Evolutionary conservation across 2,888 invertebrate species (phyloP).

Genomic region (Mythimna albipuncta): DNA sequence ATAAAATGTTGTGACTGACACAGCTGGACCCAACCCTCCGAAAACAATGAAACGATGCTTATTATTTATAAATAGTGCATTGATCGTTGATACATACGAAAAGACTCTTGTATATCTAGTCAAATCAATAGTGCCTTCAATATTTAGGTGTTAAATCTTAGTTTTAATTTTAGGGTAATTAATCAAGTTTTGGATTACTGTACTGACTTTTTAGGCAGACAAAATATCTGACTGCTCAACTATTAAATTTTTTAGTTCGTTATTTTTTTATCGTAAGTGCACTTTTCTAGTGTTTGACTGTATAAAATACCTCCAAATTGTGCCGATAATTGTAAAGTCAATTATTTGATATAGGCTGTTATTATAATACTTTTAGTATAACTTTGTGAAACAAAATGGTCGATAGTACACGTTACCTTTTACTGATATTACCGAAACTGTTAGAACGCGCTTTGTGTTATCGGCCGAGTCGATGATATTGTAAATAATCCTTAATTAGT

Average conservation of each 20-base stretch:
- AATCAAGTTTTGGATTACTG: constrained; percentile 43
- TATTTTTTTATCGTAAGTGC: constrained; percentile 28
- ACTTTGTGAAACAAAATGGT: constrained; percentile 51
- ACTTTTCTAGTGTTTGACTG: constrained; percentile 51
- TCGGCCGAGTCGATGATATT: constrained; percentile 73
- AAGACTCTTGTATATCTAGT: constrained; percentile 89
- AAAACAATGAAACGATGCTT: constrained; percentile 77
- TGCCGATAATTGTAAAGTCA: constrained; percentile 33
- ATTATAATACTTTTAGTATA: constrained; percentile 48
- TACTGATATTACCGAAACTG: constrained; percentile 74
- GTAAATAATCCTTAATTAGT: constrained; percentile 76
- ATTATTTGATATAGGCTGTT: constrained; percentile 58
- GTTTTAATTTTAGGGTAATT: constrained; percentile 52
- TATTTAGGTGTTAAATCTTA: constrained; percentile 68
- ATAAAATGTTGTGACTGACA: constrained; percentile 65
- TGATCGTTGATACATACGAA: constrained; percentile 84
- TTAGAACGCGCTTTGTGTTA: constrained; percentile 71
- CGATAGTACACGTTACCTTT: constrained; percentile 75
- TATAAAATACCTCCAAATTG: constrained; percentile 59
- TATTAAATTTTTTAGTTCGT: background rate
- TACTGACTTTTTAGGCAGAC: constrained; percentile 29
- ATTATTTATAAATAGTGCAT: constrained; percentile 79
- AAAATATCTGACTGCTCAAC: constrained; percentile 13
- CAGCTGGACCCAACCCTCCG: constrained; percentile 86
- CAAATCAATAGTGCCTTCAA: constrained; percentile 87